phyloP scores from a whole-genome alignment of 2,888 invertebrate genomes.

The Rhagonycha lutea region DNA sequence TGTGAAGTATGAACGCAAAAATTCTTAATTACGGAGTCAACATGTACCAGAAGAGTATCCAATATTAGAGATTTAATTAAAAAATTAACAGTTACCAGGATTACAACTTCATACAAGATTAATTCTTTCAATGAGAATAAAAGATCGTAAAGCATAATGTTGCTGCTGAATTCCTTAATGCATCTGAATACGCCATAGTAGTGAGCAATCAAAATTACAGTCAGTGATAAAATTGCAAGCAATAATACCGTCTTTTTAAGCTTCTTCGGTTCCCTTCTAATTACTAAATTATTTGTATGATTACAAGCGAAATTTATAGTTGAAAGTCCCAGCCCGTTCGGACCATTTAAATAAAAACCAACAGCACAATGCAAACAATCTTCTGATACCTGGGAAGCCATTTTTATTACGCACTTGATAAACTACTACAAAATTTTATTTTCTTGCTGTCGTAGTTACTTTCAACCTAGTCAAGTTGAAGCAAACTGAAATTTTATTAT shows the following conservation, averaged over 20 bases:
- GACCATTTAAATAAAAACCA: not conserved
- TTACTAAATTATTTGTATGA: not conserved
- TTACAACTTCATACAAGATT: not conserved
- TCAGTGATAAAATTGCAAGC: not conserved
- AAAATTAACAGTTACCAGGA: not conserved
- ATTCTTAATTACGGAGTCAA: too few relatives aligned
- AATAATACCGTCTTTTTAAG: not conserved
- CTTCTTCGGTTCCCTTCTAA: not conserved
- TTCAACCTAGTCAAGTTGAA: too few relatives aligned
- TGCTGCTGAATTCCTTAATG: not conserved
- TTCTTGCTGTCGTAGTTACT: too few relatives aligned
- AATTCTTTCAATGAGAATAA: not conserved
- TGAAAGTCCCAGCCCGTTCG: not conserved
- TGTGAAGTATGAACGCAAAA: not conserved
- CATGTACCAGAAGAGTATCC: too few relatives aligned
- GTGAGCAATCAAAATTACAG: not conserved
- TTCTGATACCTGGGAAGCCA: not conserved
- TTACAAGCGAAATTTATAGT: not conserved
- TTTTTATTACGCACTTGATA: not conserved
- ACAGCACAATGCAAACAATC: not conserved
- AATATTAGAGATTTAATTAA: not conserved
- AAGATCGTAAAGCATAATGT: not conserved
- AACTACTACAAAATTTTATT: too few relatives aligned
- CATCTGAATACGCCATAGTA: not conserved
- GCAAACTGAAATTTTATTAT: too few relatives aligned